These are phyloP conservation scores for Frankliniella intonsa DNA, from an alignment of 2,888 invertebrate species.

Conservation along the genomic window DNA sequence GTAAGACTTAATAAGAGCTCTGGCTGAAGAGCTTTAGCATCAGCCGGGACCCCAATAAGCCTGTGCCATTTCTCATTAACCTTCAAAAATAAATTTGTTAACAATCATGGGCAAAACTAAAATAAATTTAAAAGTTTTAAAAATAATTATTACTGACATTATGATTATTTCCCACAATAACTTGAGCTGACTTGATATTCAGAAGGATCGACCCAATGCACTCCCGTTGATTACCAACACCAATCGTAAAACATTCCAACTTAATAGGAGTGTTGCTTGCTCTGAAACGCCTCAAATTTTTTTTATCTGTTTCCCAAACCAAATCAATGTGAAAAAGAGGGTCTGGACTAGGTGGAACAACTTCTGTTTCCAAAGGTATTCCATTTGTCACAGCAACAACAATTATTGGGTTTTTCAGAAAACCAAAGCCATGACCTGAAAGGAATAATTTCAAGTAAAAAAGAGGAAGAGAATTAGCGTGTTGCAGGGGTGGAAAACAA, in stretches of 20 bases:
- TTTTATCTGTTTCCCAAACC: constrained; percentile 73
- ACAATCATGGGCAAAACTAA: not conserved
- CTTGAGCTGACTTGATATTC: constrained; percentile 64
- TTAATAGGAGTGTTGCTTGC: constrained; percentile 69
- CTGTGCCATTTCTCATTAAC: constrained; percentile 44
- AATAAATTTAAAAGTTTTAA: not conserved
- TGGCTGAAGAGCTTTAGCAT: constrained; percentile 45
- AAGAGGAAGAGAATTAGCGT: not conserved
- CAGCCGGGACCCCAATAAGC: constrained; percentile 44
- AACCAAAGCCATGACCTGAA: constrained; percentile 39
- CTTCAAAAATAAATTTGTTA: constrained; percentile 33
- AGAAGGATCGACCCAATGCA: constrained; percentile 65
- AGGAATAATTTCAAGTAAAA: constrained; percentile 45
- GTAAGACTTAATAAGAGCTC: constrained; percentile 45
- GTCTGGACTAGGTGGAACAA: constrained; percentile 40
- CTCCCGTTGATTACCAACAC: constrained; percentile 55
- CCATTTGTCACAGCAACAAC: constrained; percentile 38
- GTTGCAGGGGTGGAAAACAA: constrained; percentile 35
- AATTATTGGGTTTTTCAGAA: constrained; percentile 37
- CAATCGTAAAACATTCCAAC: constrained; percentile 60
- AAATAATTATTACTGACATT: constrained; percentile 32
- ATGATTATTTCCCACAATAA: constrained; percentile 48
- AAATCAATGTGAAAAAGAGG: constrained; percentile 68
- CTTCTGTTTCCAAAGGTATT: constrained; percentile 58
- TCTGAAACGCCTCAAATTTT: constrained; percentile 64